These are phyloP conservation scores for Muricea muricata DNA, from an alignment of 92 coral and sea anemone genomes.

Conservation along the genomic window DNA sequence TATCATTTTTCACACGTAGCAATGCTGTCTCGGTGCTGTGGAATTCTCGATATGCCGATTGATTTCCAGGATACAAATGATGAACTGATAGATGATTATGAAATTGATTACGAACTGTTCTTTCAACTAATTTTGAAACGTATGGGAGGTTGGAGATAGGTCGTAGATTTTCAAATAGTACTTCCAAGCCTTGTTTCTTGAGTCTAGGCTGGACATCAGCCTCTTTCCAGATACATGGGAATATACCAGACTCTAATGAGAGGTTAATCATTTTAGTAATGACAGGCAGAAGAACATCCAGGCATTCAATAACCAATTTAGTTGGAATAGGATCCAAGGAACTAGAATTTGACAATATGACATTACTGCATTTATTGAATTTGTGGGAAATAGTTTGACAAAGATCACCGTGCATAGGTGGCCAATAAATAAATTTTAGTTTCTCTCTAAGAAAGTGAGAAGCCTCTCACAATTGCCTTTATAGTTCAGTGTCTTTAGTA, in stretches of 20 bases:
- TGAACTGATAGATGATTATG: neutral
- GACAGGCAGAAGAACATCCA: constrained; percentile 2
- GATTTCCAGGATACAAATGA: neutral
- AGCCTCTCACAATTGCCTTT: neutral
- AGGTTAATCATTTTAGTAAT: neutral
- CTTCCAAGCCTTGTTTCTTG: neutral
- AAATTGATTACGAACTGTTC: neutral
- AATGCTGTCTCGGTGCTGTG: constrained; percentile 1
- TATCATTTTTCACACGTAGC: neutral
- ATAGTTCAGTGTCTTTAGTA: too few species aligned
- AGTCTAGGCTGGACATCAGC: neutral
- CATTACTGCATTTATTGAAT: too few species aligned
- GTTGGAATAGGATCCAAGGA: neutral
- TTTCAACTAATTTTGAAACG: neutral
- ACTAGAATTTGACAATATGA: too few species aligned
- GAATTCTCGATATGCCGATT: neutral
- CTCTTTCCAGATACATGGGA: neutral
- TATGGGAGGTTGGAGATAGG: neutral
- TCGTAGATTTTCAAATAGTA: neutral
- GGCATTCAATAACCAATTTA: neutral
- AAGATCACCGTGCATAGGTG: too few species aligned
- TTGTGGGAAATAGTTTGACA: too few species aligned
- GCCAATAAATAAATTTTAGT: too few species aligned
- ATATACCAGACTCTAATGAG: neutral
- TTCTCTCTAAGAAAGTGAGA: too few species aligned